Conservation (phyloP, 1,140 invertebrate species). For the Neomicropteryx cornuta region DNA sequence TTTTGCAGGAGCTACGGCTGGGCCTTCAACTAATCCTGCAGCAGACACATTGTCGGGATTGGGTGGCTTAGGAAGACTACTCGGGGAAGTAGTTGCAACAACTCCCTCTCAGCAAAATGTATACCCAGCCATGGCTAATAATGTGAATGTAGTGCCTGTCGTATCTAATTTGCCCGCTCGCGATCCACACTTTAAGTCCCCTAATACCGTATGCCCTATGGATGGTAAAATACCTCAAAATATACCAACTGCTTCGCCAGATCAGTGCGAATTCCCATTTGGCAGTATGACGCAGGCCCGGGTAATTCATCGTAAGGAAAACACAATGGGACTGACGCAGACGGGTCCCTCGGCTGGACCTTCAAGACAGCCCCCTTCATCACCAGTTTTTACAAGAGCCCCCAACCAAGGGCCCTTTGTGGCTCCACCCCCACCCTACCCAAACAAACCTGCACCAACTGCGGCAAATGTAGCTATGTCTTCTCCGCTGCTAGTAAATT, state of each 20-base stretch:
- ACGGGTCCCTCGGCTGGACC: conserved; percentile 15
- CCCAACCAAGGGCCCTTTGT: conserved; percentile 8
- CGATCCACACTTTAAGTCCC: conserved; percentile 53
- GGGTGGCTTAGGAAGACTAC: conserved; percentile 27
- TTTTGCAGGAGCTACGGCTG: no score
- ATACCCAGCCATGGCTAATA: no score
- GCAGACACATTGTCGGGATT: conserved; percentile 26
- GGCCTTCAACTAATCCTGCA: no score
- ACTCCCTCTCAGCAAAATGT: no score
- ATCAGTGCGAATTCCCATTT: conserved; percentile 62
- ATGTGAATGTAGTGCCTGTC: conserved; percentile 1
- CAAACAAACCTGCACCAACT: conserved; percentile 13
- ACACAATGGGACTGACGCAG: conserved; percentile 12
- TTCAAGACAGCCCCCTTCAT: conserved; percentile 22
- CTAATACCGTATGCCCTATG: conserved; percentile 72
- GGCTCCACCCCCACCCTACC: conserved; percentile 13
- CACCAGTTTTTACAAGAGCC: conserved; percentile 18
- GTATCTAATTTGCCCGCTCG: not conserved
- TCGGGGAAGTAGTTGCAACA: conserved; percentile 22
- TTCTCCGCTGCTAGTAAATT: conserved; percentile 83
- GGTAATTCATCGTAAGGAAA: conserved; percentile 44
- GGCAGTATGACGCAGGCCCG: conserved; percentile 81
- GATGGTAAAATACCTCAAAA: conserved; percentile 54
- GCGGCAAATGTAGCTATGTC: conserved; percentile 53
- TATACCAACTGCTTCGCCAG: conserved; percentile 34